Evolutionary conservation across 2,113 vertebrate species (phyloP).

Genomic region (Puffinus mauretanicus): DNA sequence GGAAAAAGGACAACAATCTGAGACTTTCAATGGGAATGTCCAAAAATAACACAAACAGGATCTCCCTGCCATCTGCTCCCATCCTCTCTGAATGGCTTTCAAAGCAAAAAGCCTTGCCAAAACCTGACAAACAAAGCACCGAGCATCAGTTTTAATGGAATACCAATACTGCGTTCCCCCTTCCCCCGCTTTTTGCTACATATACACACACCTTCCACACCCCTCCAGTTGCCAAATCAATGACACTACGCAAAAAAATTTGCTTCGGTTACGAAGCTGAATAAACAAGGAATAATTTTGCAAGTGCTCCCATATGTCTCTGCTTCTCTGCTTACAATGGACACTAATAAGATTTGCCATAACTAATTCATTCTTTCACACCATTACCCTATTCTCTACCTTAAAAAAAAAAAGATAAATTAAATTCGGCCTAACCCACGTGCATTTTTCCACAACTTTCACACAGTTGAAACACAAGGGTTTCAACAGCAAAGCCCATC

Average conservation of each 20-base stretch:
- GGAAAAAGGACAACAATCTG: slow-evolving; percentile 41
- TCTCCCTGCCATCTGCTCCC: slow-evolving; percentile 52
- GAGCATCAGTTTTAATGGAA: slow-evolving; percentile 52
- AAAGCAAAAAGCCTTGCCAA: slow-evolving; percentile 59
- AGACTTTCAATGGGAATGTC: slow-evolving; percentile 49
- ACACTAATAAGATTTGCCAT: slow-evolving; percentile 78
- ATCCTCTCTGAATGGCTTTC: slow-evolving; percentile 59
- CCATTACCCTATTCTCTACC: slow-evolving; percentile 38
- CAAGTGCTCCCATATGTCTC: slow-evolving; percentile 73
- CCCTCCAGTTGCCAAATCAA: slow-evolving; percentile 70
- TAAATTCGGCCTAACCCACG: neutral
- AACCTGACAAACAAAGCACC: slow-evolving; percentile 55
- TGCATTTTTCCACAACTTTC: slow-evolving; percentile 37
- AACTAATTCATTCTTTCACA: slow-evolving; percentile 78
- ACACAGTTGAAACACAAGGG: slow-evolving; percentile 19
- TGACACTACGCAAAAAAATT: slow-evolving; percentile 72
- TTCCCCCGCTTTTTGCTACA: neutral
- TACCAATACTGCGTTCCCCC: slow-evolving; percentile 1
- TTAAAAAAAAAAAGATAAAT: neutral
- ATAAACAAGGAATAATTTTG: slow-evolving; percentile 76
- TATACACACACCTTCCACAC: slow-evolving; percentile 55
- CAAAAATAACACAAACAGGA: slow-evolving; percentile 63
- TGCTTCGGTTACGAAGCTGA: slow-evolving; percentile 66
- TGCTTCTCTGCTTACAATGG: slow-evolving; percentile 69
- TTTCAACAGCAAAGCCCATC: neutral